Evolutionary conservation across 1,140 invertebrate genomes (phyloP).

Genomic region (Oryzaephilus surinamensis): DNA sequence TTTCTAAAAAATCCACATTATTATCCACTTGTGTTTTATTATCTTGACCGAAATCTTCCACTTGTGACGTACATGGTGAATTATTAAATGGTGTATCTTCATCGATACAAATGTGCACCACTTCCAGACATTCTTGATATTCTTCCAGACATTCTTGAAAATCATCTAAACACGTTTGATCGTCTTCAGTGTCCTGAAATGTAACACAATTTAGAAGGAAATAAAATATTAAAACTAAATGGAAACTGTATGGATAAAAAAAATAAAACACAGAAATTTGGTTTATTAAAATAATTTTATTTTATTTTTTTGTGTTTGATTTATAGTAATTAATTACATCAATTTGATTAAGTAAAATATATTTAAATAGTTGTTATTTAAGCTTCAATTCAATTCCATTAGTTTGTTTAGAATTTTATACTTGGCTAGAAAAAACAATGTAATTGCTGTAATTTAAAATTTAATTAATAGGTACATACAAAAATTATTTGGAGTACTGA

Average conservation of each 20-base stretch:
- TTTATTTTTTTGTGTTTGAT: background rate
- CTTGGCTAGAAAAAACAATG: no score
- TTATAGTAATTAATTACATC: background rate
- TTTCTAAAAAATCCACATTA: conserved; percentile 18
- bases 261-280: background rate
- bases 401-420: no score
- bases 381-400: no score
- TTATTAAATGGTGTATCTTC: conserved; percentile 27
- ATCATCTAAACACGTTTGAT: conserved; percentile 47
- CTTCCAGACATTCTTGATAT: conserved; percentile 47
- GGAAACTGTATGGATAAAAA: background rate
- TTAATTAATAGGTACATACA: no score
- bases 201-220: background rate
- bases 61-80: conserved; percentile 21
- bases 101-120: conserved; percentile 47
- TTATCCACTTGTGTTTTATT: no score
- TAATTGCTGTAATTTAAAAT: no score
- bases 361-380: no score
- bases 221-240: background rate
- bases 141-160: conserved; percentile 51
- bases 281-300: background rate
- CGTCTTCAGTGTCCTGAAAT: conserved; percentile 40
- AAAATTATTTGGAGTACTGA: no score
- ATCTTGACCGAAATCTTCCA: conserved; percentile 25
- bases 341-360: background rate